Evolutionary conservation across 2,888 invertebrate genomes (phyloP).

Genomic region (Caenorhabditis sp.): DNA sequence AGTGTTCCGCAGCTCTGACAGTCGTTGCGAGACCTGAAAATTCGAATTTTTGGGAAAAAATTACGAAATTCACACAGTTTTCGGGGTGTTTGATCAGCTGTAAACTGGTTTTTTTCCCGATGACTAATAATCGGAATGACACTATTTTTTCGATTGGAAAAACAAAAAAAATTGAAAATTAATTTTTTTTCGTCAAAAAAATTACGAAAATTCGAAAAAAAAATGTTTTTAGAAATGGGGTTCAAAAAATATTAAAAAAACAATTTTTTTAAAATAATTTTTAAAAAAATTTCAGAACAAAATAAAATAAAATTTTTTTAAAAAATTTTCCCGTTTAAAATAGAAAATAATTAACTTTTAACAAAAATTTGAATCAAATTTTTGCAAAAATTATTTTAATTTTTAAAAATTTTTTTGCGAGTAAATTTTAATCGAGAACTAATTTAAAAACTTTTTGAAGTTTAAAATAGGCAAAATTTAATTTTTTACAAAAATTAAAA

Average conservation of each 20-base stretch:
- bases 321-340: too few relatives aligned
- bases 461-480: too few relatives aligned
- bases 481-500: too few relatives aligned
- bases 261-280: too few relatives aligned
- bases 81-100: slow-evolving; percentile 32
- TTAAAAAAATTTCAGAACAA: neutral
- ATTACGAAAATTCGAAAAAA: neutral
- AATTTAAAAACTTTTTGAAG: too few relatives aligned
- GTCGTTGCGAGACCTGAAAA: slow-evolving; percentile 54
- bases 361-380: neutral
- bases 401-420: too few relatives aligned
- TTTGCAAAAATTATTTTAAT: too few relatives aligned
- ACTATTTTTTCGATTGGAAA: neutral
- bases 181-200: too few relatives aligned
- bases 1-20: slow-evolving; percentile 42
- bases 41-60: neutral
- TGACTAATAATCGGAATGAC: neutral
- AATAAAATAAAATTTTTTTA: too few relatives aligned
- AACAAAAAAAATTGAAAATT: neutral
- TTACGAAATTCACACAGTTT: neutral
- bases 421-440: too few relatives aligned
- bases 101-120: neutral
- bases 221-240: too few relatives aligned
- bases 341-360: neutral
- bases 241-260: neutral